Conservation (phyloP, 1,140 invertebrate genomes). For the Neuroterus valhalla region DNA sequence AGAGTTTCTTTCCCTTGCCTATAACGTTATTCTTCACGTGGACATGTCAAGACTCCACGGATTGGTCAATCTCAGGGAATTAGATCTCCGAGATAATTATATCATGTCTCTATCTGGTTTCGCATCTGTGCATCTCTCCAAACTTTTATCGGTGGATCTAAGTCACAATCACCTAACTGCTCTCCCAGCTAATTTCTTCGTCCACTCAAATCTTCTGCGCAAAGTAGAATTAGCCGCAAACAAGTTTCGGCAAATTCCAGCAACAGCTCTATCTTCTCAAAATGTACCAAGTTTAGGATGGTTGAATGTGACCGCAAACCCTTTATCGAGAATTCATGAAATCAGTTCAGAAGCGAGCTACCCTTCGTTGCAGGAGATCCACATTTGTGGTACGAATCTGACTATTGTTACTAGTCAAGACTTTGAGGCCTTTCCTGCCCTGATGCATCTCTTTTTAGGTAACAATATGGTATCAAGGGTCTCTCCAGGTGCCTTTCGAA, state of each 20-base stretch:
- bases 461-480: slow-evolving; percentile 87
- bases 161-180: slow-evolving; percentile 84
- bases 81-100: slow-evolving; percentile 85
- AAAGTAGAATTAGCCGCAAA: slow-evolving; percentile 88
- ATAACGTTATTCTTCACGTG: slow-evolving; percentile 82
- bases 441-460: slow-evolving; percentile 84
- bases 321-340: slow-evolving; percentile 83
- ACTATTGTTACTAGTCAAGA: slow-evolving; percentile 90
- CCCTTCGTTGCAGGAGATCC: slow-evolving; percentile 86
- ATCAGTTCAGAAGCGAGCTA: slow-evolving; percentile 79
- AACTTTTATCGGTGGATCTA: slow-evolving; percentile 83
- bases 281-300: slow-evolving; percentile 83
- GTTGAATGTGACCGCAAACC: slow-evolving; percentile 89
- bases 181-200: slow-evolving; percentile 89
- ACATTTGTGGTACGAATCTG: slow-evolving; percentile 88
- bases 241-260: slow-evolving; percentile 87
- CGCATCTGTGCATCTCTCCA: slow-evolving; percentile 83
- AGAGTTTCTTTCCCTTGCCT: slow-evolving; percentile 82
- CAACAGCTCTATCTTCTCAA: slow-evolving; percentile 83
- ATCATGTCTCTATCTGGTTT: slow-evolving; percentile 87
- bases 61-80: slow-evolving; percentile 82
- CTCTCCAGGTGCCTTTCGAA: slow-evolving; percentile 89
- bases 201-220: slow-evolving; percentile 81
- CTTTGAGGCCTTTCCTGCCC: slow-evolving; percentile 88
- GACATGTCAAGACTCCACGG: slow-evolving; percentile 86